Conservation (phyloP, 1,140 invertebrate genomes). For the Drosophila albomicans region DNA sequence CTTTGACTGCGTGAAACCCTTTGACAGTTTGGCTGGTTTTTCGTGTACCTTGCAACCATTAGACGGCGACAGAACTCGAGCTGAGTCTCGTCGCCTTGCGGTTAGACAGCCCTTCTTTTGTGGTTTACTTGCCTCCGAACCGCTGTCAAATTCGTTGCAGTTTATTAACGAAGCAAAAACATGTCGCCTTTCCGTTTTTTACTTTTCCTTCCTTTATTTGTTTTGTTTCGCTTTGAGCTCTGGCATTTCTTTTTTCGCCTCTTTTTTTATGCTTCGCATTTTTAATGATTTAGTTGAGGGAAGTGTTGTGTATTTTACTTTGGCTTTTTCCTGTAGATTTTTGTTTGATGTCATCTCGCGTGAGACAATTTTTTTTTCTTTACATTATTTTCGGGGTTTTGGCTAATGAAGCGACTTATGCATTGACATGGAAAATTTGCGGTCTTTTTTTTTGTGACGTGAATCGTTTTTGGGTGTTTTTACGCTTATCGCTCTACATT, state of each 20-base stretch:
- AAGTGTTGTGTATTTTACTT: conserved; percentile 27
- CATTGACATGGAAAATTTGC: conserved; percentile 81
- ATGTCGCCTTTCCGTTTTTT: conserved; percentile 70
- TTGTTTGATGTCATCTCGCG: conserved; percentile 68
- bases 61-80: conserved; percentile 17
- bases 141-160: conserved; percentile 66
- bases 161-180: conserved; percentile 79
- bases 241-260: conserved; percentile 23
- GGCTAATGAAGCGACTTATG: conserved; percentile 81
- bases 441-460: conserved; percentile 50
- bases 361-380: conserved; percentile 48
- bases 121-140: conserved; percentile 31
- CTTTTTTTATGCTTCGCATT: conserved; percentile 32
- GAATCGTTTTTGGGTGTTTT: conserved; percentile 57
- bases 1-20: conserved; percentile 45
- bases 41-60: conserved; percentile 59
- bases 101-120: conserved; percentile 64
- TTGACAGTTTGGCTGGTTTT: conserved; percentile 67
- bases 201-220: conserved; percentile 46
- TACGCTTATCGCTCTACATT: conserved; percentile 65
- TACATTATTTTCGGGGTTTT: conserved; percentile 1
- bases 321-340: conserved; percentile 39
- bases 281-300: conserved; percentile 71
- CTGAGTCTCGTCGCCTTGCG: conserved; percentile 58
- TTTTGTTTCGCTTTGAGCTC: conserved; percentile 14